phyloP scores from a whole-genome alignment of 2,888 invertebrate species.

The Drosophila helvetica region DNA sequence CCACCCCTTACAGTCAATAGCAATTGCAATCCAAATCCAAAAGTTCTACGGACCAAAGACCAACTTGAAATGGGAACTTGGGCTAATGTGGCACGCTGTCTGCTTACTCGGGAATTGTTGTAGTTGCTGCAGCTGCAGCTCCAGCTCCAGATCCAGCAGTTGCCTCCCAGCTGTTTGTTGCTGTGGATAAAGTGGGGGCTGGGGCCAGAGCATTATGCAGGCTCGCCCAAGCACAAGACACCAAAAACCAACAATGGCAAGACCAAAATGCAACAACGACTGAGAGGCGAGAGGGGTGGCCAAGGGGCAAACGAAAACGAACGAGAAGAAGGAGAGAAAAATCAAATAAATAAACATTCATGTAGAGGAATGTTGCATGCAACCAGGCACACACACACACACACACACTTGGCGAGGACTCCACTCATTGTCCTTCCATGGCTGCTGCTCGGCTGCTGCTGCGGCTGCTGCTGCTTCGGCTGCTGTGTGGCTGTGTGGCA shows the following conservation, averaged over 20 bases:
- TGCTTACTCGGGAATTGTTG: conserved; percentile 37
- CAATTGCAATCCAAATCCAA: conserved; percentile 36
- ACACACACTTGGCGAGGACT: conserved; percentile 13
- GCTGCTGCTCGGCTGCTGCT: conserved; percentile 15
- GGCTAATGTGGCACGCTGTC: conserved; percentile 54
- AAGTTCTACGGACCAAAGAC: conserved; percentile 7
- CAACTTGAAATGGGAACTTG: conserved; percentile 39
- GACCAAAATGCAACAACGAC: conserved; percentile 42
- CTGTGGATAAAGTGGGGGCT: conserved; percentile 26
- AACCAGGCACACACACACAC: conserved; percentile 20
- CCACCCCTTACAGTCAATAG: conserved; percentile 28
- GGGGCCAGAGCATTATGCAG: conserved; percentile 49
- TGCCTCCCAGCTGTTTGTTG: conserved; percentile 45
- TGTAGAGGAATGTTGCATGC: conserved; percentile 57
- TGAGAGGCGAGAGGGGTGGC: too few species aligned
- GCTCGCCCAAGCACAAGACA: conserved; percentile 45
- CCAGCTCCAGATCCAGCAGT: conserved; percentile 1
- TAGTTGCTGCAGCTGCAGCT: conserved; percentile 12
- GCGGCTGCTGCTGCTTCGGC: not conserved
- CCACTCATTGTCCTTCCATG: conserved; percentile 39
- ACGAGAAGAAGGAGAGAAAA: conserved; percentile 42
- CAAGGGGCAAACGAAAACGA: conserved; percentile 9
- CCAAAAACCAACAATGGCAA: conserved; percentile 43
- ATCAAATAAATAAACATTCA: conserved; percentile 72
- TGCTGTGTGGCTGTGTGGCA: conserved; percentile 5